Evolutionary conservation across 2,888 invertebrate genomes (phyloP).

Genomic region (Dermolepida albohirtum): DNA sequence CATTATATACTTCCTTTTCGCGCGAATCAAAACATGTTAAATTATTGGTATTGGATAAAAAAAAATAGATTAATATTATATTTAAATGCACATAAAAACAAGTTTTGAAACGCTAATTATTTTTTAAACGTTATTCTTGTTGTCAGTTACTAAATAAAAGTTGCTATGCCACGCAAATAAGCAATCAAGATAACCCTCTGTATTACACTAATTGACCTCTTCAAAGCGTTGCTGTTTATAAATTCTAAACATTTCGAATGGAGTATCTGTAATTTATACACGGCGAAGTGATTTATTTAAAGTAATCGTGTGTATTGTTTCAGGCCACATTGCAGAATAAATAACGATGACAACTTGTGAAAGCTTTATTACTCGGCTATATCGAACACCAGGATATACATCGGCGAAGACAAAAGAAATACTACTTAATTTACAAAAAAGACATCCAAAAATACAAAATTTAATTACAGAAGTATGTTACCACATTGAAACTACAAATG

Average conservation of each 20-base stretch:
- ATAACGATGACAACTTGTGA: conserved; percentile 11
- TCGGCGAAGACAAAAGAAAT: conserved; percentile 71
- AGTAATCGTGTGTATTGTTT: not conserved
- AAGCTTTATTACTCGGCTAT: conserved; percentile 71
- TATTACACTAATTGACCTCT: conserved; percentile 37
- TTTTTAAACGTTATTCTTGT: not conserved
- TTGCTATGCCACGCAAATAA: conserved; percentile 8
- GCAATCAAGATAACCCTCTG: conserved; percentile 31
- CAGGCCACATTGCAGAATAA: not conserved
- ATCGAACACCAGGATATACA: conserved; percentile 72
- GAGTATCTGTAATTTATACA: not conserved
- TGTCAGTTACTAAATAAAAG: not conserved
- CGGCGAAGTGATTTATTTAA: conserved; percentile 9
- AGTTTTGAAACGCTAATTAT: no score
- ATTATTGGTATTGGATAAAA: no score
- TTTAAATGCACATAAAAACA: no score
- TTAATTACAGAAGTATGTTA: conserved; percentile 84
- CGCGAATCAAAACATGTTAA: no score
- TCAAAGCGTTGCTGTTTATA: conserved; percentile 12
- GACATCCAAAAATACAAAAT: conserved; percentile 65
- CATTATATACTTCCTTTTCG: no score
- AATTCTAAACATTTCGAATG: conserved; percentile 21
- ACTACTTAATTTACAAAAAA: conserved; percentile 68
- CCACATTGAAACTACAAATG: conserved; percentile 75
- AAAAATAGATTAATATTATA: no score